Evolutionary conservation across 1,140 invertebrate genomes (phyloP), one percentile per base, ranked within the genome.

Genomic region (Penaeus japonicus): DNA sequence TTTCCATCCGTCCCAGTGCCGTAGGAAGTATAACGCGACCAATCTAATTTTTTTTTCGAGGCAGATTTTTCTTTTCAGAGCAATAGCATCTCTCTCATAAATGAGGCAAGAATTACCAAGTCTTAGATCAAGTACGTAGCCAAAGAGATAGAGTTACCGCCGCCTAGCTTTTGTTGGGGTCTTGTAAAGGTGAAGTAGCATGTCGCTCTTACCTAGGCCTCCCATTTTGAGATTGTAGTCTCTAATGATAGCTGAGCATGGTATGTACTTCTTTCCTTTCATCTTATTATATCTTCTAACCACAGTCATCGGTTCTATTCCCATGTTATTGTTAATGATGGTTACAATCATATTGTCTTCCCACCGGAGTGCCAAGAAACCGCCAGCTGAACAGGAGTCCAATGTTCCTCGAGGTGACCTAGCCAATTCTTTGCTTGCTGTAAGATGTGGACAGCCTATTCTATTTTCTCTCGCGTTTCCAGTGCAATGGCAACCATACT

Each of bases 321-420:
- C 92, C 84, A 75, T 91, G 91, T 92, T 92, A 89, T 89, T 91
- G 17, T 92, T 92, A 53, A 85, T 79, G 24, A 93, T 90, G 35
- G 77, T 92, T 27, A 93, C 91, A 84, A 91, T 80, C 90, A 92
- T 92, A 78, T 92, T 92, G 85, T 92, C 91, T 88, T 91, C 91
- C 91, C 92, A 92, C 35, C 62, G 18, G 10, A 35, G 22, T 4
- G 39, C 84, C 22, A 90, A 83, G 2, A 87, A 39, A 22, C 78
- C 84, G 24, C 62, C 75, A 30, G 80, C 15, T 2, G 65, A 84
- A 47, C 73, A 62, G 79, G 53, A 87, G 75, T 88, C 89, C 2
- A 89, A 15, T 22, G 65, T 84, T 30, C 89, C 86, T 39, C 86
- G 27, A 20, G 77, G 54, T 3, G 47, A n/a, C 2, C n/a, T 79